Evolutionary conservation across 2,888 invertebrate genomes (phyloP), one percentile per base, ranked within the genome.

Genomic region (Orthosia gracilis): DNA sequence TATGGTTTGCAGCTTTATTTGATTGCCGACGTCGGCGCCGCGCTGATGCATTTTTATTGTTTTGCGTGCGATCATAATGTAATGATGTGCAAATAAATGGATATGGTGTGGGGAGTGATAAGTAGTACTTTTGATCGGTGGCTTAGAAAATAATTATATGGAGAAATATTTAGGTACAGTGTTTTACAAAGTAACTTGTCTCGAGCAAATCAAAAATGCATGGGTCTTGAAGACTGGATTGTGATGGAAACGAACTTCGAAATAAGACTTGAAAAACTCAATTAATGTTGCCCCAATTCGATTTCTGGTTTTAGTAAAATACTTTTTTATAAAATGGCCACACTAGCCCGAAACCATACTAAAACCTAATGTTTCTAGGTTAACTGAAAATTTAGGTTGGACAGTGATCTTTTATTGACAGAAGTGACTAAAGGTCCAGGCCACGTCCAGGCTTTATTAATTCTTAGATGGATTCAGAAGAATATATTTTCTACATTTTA

Each of bases 1-100:
- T 94, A 95, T 96, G 88, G 93, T 95, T 96, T 96, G 96, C 95
- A 91, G 96, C 96, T 96, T 95, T 91, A 88, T 94, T 91, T 94
- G 75, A 93, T 91, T 90, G 93, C 93, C 90, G 89, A 83, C 76
- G 85, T 83, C 68, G 83, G 87, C 83, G 76, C 77, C 88, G 85
- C 85, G 92, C 92, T 94, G 89, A 91, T 93, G 96, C 95, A 94
- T 95, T 95, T 93, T 94, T 89, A 94, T 94, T 94, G 86, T 93
- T 95, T 94, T 96, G 96, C 96, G 93, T 91, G 91, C 90, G 84
- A 89, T 91, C 85, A 76, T 71, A 62, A 76, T 52, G 78, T 66
- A 17, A n/a, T 23, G 47, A 54, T 73, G 17, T 50, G 49, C 40
- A 58, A 69, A 31, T 65, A 40, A n/a, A 52, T 40, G 3, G 40